Evolutionary conservation across 2,797 vertebrate species (phyloP).

Genomic region (Cetoscarus ocellatus): DNA sequence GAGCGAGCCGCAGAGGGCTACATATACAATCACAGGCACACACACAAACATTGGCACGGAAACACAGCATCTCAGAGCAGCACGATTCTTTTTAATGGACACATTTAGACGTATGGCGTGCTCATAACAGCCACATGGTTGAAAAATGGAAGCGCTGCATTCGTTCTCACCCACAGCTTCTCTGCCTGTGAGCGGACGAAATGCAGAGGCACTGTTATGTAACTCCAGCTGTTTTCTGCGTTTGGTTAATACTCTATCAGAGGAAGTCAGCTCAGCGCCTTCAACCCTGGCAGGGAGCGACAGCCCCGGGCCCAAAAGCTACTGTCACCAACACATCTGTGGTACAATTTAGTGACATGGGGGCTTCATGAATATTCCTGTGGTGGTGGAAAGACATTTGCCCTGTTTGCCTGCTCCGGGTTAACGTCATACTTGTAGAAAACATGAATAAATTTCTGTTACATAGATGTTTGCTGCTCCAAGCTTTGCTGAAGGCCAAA

Average conservation of each 20-base stretch:
- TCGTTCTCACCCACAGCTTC: slow-evolving; percentile 59
- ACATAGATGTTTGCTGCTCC: neutral
- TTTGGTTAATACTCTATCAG: slow-evolving; percentile 67
- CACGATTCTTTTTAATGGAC: slow-evolving; percentile 29
- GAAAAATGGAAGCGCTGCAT: slow-evolving; percentile 58
- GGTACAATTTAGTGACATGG: slow-evolving; percentile 46
- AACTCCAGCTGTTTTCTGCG: slow-evolving; percentile 77
- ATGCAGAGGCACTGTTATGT: slow-evolving; percentile 71
- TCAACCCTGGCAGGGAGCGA: slow-evolving; percentile 49
- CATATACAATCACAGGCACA: slow-evolving; percentile 13
- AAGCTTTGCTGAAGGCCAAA: neutral
- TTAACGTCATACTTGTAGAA: slow-evolving; percentile 14
- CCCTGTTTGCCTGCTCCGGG: slow-evolving; percentile 19
- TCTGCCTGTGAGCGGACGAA: slow-evolving; percentile 56
- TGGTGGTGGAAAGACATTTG: slow-evolving; percentile 26
- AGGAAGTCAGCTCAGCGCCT: slow-evolving; percentile 53
- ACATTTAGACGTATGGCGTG: slow-evolving; percentile 46
- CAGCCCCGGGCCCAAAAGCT: slow-evolving; percentile 46
- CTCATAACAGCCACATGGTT: neutral
- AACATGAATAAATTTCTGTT: slow-evolving; percentile 7
- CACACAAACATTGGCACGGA: slow-evolving; percentile 26
- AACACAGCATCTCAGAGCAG: slow-evolving; percentile 44
- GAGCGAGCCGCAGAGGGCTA: slow-evolving; percentile 19
- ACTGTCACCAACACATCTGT: slow-evolving; percentile 55
- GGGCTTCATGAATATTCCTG: slow-evolving; percentile 60